These are phyloP conservation scores for Plagodis dolabraria DNA, from an alignment of 2,888 invertebrate genomes.

Conservation along the genomic window DNA sequence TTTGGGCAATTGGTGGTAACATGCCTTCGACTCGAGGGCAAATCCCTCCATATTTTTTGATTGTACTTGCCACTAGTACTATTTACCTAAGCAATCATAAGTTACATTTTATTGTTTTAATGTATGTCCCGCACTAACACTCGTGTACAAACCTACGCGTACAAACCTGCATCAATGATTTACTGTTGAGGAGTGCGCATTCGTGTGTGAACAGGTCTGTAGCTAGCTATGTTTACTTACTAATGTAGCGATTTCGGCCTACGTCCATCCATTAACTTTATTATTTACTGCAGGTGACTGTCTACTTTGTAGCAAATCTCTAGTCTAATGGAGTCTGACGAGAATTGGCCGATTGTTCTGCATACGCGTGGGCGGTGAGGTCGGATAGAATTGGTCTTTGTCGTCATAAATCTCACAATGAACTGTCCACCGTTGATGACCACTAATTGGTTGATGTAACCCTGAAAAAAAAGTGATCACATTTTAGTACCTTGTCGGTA, in stretches of 20 bases:
- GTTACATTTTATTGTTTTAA: too few species aligned
- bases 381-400: constrained; percentile 24
- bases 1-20: too few species aligned
- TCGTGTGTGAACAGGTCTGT: too few species aligned
- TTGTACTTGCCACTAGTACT: too few species aligned
- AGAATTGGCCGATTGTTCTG: constrained; percentile 23
- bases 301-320: constrained; percentile 15
- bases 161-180: too few species aligned
- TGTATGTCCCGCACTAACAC: too few species aligned
- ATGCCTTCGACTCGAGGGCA: too few species aligned
- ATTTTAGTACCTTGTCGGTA: constrained; percentile 4
- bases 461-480: constrained; percentile 2
- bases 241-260: constrained; percentile 10
- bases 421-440: constrained; percentile 15
- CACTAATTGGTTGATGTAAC: constrained; percentile 20
- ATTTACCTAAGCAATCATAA: too few species aligned
- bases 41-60: too few species aligned
- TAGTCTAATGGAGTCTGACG: constrained; percentile 1
- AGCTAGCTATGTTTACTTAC: neutral
- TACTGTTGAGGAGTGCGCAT: too few species aligned
- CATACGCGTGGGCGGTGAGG: constrained; percentile 26
- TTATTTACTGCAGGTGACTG: constrained; percentile 7
- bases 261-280: constrained; percentile 2
- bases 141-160: too few species aligned
- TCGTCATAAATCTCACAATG: constrained; percentile 27